phyloP scores from a whole-genome alignment of 2,113 vertebrate genomes.

The Hypanus sabinus region DNA sequence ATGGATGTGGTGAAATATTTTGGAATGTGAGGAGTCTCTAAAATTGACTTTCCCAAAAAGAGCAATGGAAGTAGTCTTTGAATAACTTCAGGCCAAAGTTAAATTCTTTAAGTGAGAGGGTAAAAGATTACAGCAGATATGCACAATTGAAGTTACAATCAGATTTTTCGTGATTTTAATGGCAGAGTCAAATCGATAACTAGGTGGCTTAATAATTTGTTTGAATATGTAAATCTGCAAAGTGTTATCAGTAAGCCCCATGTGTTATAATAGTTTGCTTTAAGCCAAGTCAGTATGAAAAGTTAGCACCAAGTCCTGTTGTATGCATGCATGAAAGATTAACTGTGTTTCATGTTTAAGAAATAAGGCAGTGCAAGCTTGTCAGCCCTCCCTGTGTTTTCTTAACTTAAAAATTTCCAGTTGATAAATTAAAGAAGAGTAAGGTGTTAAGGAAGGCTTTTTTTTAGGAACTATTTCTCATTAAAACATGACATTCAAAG shows the following conservation, averaged over 20 bases:
- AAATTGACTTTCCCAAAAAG: too few relatives aligned
- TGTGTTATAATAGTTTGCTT: background rate
- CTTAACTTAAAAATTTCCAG: background rate
- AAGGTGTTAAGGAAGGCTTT: background rate
- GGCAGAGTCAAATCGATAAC: too few relatives aligned
- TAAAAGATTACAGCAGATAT: too few relatives aligned
- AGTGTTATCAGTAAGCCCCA: too few relatives aligned
- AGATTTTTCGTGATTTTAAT: too few relatives aligned
- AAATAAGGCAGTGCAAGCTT: background rate
- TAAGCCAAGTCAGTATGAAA: background rate
- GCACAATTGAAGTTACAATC: too few relatives aligned
- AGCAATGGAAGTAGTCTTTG: too few relatives aligned
- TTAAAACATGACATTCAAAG: constrained; percentile 4
- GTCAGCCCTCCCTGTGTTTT: background rate
- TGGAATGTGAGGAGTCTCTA: too few relatives aligned
- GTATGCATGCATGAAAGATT: background rate
- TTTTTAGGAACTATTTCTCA: background rate
- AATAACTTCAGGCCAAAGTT: too few relatives aligned
- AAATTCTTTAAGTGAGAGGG: too few relatives aligned
- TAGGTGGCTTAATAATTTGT: background rate
- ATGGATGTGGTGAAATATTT: too few relatives aligned
- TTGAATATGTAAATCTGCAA: background rate
- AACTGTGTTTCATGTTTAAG: background rate
- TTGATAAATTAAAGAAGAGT: background rate
- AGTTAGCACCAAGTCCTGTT: background rate